Base-by-base conservation (phyloP, 2,797 vertebrate species). In the Coccyzus lansbergi region DNA sequence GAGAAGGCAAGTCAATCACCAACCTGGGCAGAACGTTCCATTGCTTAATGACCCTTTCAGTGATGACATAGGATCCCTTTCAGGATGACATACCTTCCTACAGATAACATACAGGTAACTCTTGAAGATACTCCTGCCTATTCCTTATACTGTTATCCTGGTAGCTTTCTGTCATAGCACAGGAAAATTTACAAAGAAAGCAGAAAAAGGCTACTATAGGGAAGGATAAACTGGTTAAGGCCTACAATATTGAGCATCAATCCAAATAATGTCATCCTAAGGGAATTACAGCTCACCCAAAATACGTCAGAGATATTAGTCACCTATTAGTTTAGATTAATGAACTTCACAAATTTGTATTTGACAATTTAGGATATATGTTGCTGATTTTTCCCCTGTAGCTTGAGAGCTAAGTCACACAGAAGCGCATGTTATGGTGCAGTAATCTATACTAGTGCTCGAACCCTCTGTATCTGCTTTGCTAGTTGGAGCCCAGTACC, bases 391-490 rank as follows among this genome's bases (percentile, higher is more conserved):
- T 70, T 14, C 20, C 26, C 15, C 24, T 2, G 0, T 36, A 13
- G 33, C 24, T 42, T 15, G 26, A 28, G 64, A 46, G 25, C 11
- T 20, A 22, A 12, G 34, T 40, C 18, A 8, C 11, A 22, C 1
- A 15, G 48, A 33, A 34, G 29, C 14, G 21, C 3, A 6, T 1
- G 13, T 18, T 16, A 1, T 12, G 40, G 42, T 17, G 6, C 15
- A 2, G 4, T 25, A 58, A 3, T 3, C 29, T 13, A 1, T 4
- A 10, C 8, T 34, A 25, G 28, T 7, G 2, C 28, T 11, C 12
- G 7, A 52, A 81, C 42, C 10, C 9, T 26, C 34, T 77, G 24
- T 2, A 2, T 22, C 64, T 77, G n/a, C n/a, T 29, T 20, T 8
- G 0, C 33, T 36, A 65, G 21, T 62, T 75, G 58, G 33, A 34